Percentiles rank a stretch among this genome's conserved stretches.
Evolutionary conservation across 1,140 invertebrate genomes (phyloP).

Genomic region (Harlomillsia oculata): DNA sequence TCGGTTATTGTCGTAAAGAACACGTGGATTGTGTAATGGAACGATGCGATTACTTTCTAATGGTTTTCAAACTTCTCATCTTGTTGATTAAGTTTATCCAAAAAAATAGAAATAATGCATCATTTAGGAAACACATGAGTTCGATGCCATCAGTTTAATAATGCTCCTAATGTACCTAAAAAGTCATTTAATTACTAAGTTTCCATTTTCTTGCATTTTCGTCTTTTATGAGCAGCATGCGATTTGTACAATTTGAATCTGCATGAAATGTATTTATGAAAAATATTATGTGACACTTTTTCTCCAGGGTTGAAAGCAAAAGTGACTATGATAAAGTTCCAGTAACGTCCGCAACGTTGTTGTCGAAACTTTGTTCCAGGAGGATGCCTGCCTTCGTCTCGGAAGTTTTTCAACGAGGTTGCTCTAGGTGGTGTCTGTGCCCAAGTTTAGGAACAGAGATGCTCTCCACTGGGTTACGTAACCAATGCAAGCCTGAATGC

Average conservation of each 20-base stretch:
- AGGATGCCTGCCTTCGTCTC: no score
- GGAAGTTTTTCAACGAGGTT: no score
- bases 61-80: background rate
- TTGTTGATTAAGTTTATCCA: background rate
- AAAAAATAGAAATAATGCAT: background rate
- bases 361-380: slow-evolving; percentile 5
- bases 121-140: no score
- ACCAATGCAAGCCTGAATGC: background rate
- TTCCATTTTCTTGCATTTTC: no score
- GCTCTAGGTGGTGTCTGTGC: slow-evolving; percentile 20
- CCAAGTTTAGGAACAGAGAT: slow-evolving; percentile 2
- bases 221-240: no score
- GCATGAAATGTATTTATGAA: background rate
- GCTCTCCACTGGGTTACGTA: background rate
- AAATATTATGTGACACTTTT: background rate
- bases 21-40: background rate
- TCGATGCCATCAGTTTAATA: no score
- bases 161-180: no score
- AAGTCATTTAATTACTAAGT: no score
- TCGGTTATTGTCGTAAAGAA: slow-evolving; percentile 8
- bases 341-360: slow-evolving; percentile 9
- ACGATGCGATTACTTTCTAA: background rate
- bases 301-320: background rate
- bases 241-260: background rate
- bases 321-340: slow-evolving; percentile 8